Percentiles rank a stretch among this genome's conserved stretches.
phyloP scores from a whole-genome alignment of 1,140 invertebrate species.

The Drosophila mayri region DNA sequence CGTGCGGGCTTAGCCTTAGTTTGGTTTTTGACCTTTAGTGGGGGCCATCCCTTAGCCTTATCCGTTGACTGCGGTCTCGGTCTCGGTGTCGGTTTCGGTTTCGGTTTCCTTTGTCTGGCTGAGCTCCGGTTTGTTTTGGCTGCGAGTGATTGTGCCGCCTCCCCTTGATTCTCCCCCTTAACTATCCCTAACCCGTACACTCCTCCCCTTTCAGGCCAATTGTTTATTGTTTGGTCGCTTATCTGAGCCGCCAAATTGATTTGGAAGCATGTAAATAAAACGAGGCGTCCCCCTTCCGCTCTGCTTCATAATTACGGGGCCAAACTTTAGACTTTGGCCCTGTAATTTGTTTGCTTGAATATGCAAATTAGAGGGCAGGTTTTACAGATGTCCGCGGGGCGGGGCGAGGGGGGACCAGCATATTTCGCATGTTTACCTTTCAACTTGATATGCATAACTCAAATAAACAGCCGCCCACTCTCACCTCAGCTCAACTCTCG shows the following conservation, averaged over 20 bases:
- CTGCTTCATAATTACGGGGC: conserved; percentile 36
- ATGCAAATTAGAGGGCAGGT: conserved; percentile 52
- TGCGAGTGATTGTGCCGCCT: conserved; percentile 18
- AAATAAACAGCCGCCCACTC: conserved; percentile 58
- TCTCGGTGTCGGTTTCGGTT: conserved; percentile 2
- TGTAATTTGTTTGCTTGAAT: conserved; percentile 32
- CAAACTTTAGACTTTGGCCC: conserved; percentile 20
- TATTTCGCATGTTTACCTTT: conserved; percentile 71
- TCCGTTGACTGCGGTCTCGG: conserved; percentile 36
- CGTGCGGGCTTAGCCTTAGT: conserved; percentile 13
- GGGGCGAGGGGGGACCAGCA: conserved; percentile 2
- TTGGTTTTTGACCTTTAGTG: conserved; percentile 48
- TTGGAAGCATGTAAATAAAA: conserved; percentile 60
- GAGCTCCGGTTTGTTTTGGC: conserved; percentile 23
- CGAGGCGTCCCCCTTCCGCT: not conserved
- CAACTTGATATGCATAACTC: conserved; percentile 75
- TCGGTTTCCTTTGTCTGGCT: conserved; percentile 55
- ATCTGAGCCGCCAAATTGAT: conserved; percentile 69
- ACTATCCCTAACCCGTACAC: not conserved
- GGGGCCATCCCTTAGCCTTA: conserved; percentile 17
- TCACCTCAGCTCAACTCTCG: not conserved
- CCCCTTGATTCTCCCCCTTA: not conserved
- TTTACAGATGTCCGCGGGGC: conserved; percentile 8
- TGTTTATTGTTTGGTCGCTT: conserved; percentile 59
- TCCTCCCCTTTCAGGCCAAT: not conserved